Evolutionary conservation across 2,113 vertebrate genomes (phyloP).

Genomic region (Leucoraja erinaceus): DNA sequence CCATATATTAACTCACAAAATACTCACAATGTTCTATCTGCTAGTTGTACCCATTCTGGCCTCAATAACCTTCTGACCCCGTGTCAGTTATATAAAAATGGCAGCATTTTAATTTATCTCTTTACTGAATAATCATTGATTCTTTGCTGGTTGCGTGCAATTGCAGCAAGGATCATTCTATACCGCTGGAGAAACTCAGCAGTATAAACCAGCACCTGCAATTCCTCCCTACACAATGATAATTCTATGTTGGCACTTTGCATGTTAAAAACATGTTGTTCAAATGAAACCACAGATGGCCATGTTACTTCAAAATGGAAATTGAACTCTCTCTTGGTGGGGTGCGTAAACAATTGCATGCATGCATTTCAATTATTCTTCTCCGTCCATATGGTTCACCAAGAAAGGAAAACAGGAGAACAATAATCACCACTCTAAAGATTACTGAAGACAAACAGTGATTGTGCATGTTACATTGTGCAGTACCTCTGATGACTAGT

Average conservation of each 20-base stretch:
- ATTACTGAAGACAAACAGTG: not conserved
- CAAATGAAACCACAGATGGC: not conserved
- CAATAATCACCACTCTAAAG: not conserved
- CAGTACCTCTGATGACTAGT: not conserved
- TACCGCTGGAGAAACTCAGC: too few species aligned
- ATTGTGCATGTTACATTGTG: not conserved
- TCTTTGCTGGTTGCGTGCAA: not conserved
- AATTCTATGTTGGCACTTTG: not conserved
- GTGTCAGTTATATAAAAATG: too few species aligned
- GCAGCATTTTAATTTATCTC: not conserved
- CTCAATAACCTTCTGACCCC: not conserved
- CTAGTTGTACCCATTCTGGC: not conserved
- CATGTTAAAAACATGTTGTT: not conserved
- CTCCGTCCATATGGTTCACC: not conserved
- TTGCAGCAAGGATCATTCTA: not conserved
- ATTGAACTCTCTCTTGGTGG: not conserved
- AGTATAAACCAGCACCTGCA: too few species aligned
- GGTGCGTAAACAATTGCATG: not conserved
- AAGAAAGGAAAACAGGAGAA: not conserved
- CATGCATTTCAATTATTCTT: not conserved
- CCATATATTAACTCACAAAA: not conserved
- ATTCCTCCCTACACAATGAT: not conserved
- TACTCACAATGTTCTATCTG: not conserved
- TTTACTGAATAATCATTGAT: not conserved
- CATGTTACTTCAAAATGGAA: slow-evolving; percentile 3